A percentile compares a stretch with the other conserved stretches of the same genome.
Evolutionary conservation across 2,797 vertebrate species (phyloP).

Genomic region (Chiroxiphia lanceolata): DNA sequence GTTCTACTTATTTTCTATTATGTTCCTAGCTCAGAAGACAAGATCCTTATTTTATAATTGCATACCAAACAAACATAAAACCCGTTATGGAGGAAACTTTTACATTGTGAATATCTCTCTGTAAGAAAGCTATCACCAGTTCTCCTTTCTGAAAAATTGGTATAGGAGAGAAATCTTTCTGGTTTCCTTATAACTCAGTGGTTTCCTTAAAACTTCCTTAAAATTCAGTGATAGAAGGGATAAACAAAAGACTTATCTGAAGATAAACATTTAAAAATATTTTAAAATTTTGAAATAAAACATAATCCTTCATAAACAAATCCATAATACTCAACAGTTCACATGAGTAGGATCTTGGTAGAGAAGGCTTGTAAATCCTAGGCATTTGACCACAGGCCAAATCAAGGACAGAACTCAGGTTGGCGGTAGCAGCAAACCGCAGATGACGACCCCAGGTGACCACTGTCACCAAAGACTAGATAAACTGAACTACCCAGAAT

Average conservation of each 20-base stretch:
- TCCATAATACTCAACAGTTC: neutral
- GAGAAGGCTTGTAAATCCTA: neutral
- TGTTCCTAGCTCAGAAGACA: neutral
- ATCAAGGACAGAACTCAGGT: neutral
- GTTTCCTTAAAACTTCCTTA: neutral
- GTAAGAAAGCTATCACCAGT: neutral
- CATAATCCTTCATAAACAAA: neutral
- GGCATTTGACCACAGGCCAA: neutral
- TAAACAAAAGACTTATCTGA: neutral
- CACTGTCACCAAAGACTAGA: neutral
- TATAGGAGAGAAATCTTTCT: neutral
- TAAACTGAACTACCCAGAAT: neutral
- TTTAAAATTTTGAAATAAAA: neutral
- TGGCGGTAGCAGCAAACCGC: fast-evolving
- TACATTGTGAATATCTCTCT: neutral
- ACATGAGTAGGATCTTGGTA: neutral
- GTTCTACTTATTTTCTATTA: neutral
- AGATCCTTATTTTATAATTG: neutral
- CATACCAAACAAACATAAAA: neutral
- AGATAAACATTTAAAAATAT: neutral
- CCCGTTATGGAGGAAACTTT: neutral
- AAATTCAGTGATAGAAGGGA: neutral
- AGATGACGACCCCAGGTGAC: neutral
- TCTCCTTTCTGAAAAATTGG: neutral
- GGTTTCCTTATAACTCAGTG: neutral